phyloP scores from a whole-genome alignment of 2,113 vertebrate species.

The Phainopepla nitens region DNA sequence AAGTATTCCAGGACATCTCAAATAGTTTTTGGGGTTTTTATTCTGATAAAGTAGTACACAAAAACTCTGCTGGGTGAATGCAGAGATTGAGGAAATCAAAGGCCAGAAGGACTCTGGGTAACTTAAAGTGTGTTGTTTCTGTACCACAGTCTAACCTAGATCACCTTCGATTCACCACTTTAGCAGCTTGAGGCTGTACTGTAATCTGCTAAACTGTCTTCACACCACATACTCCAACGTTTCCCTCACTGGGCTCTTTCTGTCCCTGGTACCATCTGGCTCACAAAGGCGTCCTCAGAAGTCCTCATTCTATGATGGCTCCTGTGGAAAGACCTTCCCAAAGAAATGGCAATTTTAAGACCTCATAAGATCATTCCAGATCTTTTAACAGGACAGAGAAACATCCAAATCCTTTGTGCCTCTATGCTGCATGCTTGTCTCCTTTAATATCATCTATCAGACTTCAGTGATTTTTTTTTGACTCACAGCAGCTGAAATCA shows the following conservation, averaged over 20 bases:
- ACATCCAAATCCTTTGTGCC: neutral
- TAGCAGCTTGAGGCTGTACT: neutral
- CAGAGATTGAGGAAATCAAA: neutral
- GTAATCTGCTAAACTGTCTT: slow-evolving; percentile 17
- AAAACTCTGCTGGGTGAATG: neutral
- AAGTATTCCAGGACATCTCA: neutral
- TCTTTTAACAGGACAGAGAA: neutral
- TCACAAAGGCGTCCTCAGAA: slow-evolving; percentile 25
- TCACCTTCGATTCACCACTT: slow-evolving; percentile 1
- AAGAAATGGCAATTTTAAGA: neutral
- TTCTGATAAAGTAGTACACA: neutral
- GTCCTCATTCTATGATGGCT: neutral
- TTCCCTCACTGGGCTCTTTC: slow-evolving; percentile 12
- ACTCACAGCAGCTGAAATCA: neutral
- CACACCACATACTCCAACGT: neutral
- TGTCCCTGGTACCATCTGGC: slow-evolving; percentile 39
- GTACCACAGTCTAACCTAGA: neutral
- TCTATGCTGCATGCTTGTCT: neutral
- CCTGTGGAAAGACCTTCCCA: neutral
- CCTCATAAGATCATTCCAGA: neutral
- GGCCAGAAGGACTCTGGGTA: neutral
- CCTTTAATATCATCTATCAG: neutral
- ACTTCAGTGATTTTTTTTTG: neutral
- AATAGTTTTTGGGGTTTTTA: neutral
- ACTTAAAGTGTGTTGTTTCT: neutral